Evolutionary conservation across 2,888 invertebrate species (phyloP), one percentile per base, ranked within the genome.

Genomic region (Odontothrips loti): DNA sequence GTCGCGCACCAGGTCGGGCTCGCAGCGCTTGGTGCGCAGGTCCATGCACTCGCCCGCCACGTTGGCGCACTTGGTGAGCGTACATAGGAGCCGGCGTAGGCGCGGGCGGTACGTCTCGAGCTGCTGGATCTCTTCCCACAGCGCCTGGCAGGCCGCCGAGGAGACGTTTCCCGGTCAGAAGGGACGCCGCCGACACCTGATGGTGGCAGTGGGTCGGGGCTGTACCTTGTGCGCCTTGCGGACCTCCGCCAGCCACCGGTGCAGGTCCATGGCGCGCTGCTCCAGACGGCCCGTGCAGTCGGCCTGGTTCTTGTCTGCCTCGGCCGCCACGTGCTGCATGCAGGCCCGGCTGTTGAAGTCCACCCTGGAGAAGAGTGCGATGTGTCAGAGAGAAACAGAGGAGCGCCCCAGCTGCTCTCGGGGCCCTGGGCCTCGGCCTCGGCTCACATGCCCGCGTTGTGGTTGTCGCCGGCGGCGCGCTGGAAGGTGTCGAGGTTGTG

Each of bases 1-100:
- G 85, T 95, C 95, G 11, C 93, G 89, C 0, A 94, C 93, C 79
- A 95, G 88, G 87, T 95, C 95, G 0, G 92, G 91, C 85, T 92
- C 92, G 29, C 92, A 89, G 17, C 95, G 90, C 48, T 91, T 91
- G 0, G 92, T 90, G 79, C 95, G 89, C 58, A 93, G 88, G 75
- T 93, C 92, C 80, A 95, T 87, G 85, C 94, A 94, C 87, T 95
- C 95, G 68, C 68, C 68, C 23, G 68, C 68, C 68, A 75, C 68
- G 10, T 23, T 27, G 68, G 68, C 68, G 68, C 68, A 75, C 68
- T 75, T 75, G 68, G 68, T 27, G 68, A 75, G 68, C 27, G 27
- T 27, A 27, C 68, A 75, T 10, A 75, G 68, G 23, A 75, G 68
- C 27, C 68, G 68, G 23, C 68, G 68, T 27, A 75, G 68, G 27